Percentiles rank a stretch among this genome's conserved stretches.
Conservation (phyloP, 2,113 vertebrate genomes). For the Butorides virescens region DNA sequence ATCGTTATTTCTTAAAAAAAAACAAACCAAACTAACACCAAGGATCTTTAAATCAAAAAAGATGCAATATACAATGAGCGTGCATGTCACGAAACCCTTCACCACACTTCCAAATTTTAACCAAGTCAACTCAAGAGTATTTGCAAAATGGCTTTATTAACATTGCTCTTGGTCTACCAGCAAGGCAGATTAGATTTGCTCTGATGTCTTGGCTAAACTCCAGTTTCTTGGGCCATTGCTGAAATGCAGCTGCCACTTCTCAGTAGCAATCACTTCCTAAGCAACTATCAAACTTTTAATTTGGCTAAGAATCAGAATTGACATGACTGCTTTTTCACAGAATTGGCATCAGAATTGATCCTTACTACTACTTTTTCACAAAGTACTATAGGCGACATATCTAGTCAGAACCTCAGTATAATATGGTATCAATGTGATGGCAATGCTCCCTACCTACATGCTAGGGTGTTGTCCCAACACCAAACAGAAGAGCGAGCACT, state of each 20-base stretch:
- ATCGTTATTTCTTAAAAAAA: neutral
- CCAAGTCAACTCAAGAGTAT: neutral
- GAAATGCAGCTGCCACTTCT: neutral
- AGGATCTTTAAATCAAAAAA: neutral
- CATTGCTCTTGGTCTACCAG: neutral
- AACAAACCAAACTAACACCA: neutral
- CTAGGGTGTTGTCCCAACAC: neutral
- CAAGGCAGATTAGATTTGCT: neutral
- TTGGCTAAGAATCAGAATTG: neutral
- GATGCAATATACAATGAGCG: neutral
- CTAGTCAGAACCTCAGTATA: neutral
- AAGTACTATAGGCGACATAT: neutral
- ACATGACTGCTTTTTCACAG: neutral
- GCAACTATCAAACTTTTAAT: neutral
- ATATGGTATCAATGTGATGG: rapidly evolving
- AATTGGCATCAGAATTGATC: neutral
- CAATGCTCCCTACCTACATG: neutral
- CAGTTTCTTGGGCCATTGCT: neutral
- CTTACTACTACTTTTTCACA: neutral
- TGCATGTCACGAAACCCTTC: rapidly evolving
- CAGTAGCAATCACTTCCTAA: neutral
- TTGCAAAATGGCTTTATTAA: neutral
- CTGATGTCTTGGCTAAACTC: neutral
- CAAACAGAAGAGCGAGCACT: neutral
- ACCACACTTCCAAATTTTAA: neutral